Conservation (phyloP, 2,888 invertebrate genomes). For the Neoitamus cyanurus region DNA sequence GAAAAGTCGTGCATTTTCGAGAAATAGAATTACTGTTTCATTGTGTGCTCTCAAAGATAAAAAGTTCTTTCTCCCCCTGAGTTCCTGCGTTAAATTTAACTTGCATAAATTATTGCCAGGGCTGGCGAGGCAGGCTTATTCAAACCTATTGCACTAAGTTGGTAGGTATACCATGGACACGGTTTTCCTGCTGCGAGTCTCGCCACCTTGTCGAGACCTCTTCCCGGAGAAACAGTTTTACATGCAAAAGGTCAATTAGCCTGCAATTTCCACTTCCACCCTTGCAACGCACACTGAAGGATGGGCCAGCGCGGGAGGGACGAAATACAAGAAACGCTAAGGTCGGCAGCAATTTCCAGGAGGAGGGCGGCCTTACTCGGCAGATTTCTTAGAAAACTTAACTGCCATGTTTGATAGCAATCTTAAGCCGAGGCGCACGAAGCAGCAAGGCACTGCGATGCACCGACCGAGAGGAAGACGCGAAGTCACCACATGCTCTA, state of each 20-base stretch:
- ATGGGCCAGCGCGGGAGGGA: not conserved
- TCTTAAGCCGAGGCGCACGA: not conserved
- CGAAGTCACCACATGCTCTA: too few relatives aligned
- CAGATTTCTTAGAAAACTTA: constrained; percentile 14
- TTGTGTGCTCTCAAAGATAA: not conserved
- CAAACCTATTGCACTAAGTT: not conserved
- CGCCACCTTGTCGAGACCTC: not conserved
- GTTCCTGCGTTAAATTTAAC: not conserved
- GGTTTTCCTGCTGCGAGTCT: not conserved
- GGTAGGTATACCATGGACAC: not conserved
- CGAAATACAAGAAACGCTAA: not conserved
- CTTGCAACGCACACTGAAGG: not conserved
- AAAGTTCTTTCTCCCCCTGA: not conserved
- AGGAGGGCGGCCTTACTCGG: not conserved
- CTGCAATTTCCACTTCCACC: not conserved
- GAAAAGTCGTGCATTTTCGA: not conserved
- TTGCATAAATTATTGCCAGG: not conserved
- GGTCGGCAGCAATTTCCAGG: not conserved
- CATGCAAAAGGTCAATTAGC: constrained; percentile 17
- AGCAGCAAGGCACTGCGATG: not conserved
- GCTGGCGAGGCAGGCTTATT: not conserved
- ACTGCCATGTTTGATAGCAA: not conserved
- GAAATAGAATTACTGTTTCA: not conserved
- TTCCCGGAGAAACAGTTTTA: not conserved
- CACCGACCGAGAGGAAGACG: not conserved